Evolutionary conservation across 2,797 vertebrate genomes (phyloP).

Genomic region (Thripadectes ignobilis): DNA sequence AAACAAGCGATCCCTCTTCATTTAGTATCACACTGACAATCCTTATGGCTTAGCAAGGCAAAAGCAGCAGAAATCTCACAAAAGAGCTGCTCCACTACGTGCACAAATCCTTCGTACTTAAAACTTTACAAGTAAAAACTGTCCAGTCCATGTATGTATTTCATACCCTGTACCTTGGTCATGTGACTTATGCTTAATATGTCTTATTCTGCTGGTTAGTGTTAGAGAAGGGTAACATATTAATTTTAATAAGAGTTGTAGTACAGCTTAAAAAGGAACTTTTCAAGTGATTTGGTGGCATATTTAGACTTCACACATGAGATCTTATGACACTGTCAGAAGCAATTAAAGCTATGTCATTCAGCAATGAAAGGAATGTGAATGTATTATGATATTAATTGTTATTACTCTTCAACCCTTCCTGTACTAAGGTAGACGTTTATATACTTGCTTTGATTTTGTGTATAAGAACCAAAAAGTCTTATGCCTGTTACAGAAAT

Average conservation of each 20-base stretch:
- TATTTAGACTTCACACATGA: not conserved
- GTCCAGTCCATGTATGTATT: rapidly evolving
- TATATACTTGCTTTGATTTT: not conserved
- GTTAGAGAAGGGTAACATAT: not conserved
- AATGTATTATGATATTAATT: not conserved
- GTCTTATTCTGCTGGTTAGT: not conserved
- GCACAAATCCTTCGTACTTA: not conserved
- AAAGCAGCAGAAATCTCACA: not conserved
- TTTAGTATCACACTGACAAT: not conserved
- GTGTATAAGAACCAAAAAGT: not conserved
- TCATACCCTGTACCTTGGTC: rapidly evolving
- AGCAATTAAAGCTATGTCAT: not conserved
- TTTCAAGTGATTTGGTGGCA: not conserved
- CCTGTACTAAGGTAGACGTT: not conserved
- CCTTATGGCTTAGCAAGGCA: not conserved
- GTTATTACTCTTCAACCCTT: not conserved
- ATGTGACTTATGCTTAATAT: not conserved
- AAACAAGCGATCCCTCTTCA: not conserved
- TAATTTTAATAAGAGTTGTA: not conserved
- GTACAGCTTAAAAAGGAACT: not conserved
- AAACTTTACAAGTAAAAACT: not conserved
- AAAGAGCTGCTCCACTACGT: not conserved
- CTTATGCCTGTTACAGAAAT: not conserved
- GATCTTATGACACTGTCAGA: not conserved
- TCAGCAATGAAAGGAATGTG: not conserved